Conservation (phyloP, 2,888 invertebrate species). For the Cephus rjabovi region DNA sequence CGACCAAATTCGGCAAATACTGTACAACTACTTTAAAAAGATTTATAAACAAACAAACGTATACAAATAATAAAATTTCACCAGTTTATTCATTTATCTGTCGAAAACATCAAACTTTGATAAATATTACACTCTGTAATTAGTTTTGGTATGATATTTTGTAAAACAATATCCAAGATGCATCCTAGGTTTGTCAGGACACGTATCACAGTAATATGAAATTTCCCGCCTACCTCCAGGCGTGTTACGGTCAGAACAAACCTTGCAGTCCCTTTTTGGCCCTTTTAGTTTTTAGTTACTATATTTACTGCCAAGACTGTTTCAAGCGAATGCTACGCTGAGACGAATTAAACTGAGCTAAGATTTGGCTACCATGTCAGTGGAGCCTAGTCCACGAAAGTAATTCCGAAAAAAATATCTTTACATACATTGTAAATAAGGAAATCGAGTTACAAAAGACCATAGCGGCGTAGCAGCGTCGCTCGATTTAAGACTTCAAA, state of each 20-base stretch:
- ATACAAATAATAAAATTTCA: constrained; percentile 24
- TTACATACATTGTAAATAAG: constrained; percentile 32
- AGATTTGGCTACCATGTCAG: too few species aligned
- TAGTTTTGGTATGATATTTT: constrained; percentile 18
- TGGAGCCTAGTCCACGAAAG: too few species aligned
- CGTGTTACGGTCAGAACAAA: constrained; percentile 1
- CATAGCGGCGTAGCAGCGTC: too few species aligned
- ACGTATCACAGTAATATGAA: constrained; percentile 9
- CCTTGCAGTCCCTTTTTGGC: constrained; percentile 2
- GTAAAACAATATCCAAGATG: constrained; percentile 6
- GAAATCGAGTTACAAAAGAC: neutral
- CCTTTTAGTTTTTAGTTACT: constrained; percentile 23
- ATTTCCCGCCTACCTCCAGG: neutral
- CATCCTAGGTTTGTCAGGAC: constrained; percentile 9
- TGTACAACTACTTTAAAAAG: constrained; percentile 20
- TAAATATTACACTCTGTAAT: constrained; percentile 22
- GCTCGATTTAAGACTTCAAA: too few species aligned
- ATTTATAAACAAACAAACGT: constrained; percentile 23
- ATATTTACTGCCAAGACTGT: too few species aligned
- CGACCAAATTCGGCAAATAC: constrained; percentile 13
- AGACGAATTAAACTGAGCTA: too few species aligned
- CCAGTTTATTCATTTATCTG: constrained; percentile 19
- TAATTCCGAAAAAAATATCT: too few species aligned
- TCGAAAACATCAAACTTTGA: constrained; percentile 19
- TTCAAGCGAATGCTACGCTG: too few species aligned